These are phyloP conservation scores for Anas platyrhynchos DNA, from an alignment of 2,113 vertebrate genomes.

Conservation along the genomic window DNA sequence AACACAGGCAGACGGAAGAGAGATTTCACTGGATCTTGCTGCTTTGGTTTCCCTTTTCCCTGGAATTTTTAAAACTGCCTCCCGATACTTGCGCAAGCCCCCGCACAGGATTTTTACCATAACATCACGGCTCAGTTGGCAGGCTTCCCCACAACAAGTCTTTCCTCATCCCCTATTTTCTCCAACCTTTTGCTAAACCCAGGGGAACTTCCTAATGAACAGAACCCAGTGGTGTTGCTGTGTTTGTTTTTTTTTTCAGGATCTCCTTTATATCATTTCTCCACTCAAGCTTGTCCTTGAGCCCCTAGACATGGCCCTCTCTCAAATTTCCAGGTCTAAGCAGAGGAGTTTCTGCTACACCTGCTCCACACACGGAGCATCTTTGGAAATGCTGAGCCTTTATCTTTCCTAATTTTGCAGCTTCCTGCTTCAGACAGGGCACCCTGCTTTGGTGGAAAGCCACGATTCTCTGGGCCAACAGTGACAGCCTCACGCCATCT, in stretches of 20 bases:
- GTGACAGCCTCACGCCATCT: background rate
- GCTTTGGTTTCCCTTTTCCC: constrained; percentile 30
- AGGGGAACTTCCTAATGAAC: background rate
- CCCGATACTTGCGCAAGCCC: background rate
- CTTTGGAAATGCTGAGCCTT: background rate
- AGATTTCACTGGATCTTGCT: background rate
- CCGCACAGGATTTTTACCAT: background rate
- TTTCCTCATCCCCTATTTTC: constrained; percentile 23
- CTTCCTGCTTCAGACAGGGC: background rate
- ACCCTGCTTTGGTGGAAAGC: background rate
- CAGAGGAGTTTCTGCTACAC: background rate
- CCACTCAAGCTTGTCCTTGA: background rate
- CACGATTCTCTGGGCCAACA: background rate
- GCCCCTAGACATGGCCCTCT: background rate
- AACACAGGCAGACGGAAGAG: constrained; percentile 1
- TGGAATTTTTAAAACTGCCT: constrained; percentile 16
- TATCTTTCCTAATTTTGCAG: background rate
- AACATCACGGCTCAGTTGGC: constrained; percentile 35
- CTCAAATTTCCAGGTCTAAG: background rate
- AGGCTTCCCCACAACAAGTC: constrained; percentile 9
- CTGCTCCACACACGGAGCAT: background rate
- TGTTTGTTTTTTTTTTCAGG: background rate
- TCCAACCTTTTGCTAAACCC: constrained; percentile 9
- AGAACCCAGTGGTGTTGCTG: background rate
- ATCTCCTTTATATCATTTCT: background rate